phyloP scores from a whole-genome alignment of 2,113 vertebrate genomes.

The Halichoerus grypus region DNA sequence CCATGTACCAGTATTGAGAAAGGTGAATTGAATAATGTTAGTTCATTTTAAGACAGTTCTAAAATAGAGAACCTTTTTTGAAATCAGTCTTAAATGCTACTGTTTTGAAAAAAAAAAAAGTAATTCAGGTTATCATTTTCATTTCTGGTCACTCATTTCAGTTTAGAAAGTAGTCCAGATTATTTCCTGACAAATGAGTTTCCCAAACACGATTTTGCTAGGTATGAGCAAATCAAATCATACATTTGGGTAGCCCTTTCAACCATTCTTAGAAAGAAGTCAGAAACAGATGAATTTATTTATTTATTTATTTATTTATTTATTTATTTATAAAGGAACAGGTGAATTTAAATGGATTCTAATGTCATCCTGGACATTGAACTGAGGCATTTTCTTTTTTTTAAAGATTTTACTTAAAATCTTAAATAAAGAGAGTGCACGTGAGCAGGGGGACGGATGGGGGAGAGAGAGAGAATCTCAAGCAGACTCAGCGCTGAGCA shows the following conservation, averaged over 20 bases:
- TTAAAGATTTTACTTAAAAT: not conserved
- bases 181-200: slow-evolving; percentile 28
- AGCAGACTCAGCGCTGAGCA: not conserved
- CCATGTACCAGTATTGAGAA: not conserved
- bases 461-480: not conserved
- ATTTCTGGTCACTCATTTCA: slow-evolving; percentile 51
- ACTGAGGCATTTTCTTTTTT: not conserved
- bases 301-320: too few relatives aligned
- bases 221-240: not conserved
- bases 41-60: slow-evolving; percentile 22
- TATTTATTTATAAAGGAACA: not conserved
- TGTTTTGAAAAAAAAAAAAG: not conserved
- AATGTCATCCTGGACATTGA: not conserved
- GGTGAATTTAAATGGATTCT: not conserved
- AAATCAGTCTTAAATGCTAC: not conserved
- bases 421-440: not conserved
- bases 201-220: slow-evolving; percentile 14
- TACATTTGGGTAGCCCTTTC: not conserved
- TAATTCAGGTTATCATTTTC: not conserved
- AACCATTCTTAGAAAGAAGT: not conserved
- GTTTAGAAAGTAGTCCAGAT: not conserved
- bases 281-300: not conserved
- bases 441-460: not conserved
- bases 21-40: not conserved
- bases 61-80: slow-evolving; percentile 3